phyloP scores from a whole-genome alignment of 2,888 invertebrate species.

The Phlogophora meticulosa region DNA sequence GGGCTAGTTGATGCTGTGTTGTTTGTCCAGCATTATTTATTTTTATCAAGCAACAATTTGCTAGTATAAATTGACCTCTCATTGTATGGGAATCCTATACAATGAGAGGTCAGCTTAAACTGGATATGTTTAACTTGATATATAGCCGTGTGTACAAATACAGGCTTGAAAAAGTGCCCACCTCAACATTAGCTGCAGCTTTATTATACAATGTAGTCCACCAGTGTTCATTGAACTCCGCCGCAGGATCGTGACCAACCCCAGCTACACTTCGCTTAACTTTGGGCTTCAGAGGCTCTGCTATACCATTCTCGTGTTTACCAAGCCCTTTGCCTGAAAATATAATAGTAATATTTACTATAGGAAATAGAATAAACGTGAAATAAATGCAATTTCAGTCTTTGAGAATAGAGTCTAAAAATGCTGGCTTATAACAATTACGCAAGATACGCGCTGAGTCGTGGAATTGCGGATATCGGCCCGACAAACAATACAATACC shows the following conservation, averaged over 20 bases:
- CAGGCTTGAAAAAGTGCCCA: constrained; percentile 75
- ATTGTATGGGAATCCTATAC: too few relatives aligned
- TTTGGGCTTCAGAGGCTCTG: constrained; percentile 94
- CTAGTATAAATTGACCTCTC: too few relatives aligned
- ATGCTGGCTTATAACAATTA: neutral
- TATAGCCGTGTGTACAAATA: too few relatives aligned
- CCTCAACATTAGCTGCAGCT: constrained; percentile 93
- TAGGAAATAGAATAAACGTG: fast-evolving
- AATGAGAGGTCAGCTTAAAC: too few relatives aligned
- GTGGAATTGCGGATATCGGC: too few relatives aligned
- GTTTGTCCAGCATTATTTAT: too few relatives aligned
- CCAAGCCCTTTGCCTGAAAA: constrained; percentile 95
- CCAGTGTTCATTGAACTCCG: constrained; percentile 96
- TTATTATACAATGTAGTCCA: constrained; percentile 95
- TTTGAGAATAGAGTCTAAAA: neutral
- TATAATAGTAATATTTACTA: too few relatives aligned
- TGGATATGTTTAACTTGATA: too few relatives aligned
- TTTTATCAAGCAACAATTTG: too few relatives aligned
- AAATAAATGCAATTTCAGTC: neutral
- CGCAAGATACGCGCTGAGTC: too few relatives aligned
- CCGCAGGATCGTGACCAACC: constrained; percentile 94
- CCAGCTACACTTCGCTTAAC: constrained; percentile 95
- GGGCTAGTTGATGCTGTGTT: too few relatives aligned
- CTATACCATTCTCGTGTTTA: constrained; percentile 95
- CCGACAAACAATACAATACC: too few relatives aligned